These are phyloP conservation scores for Tiphia femorata DNA, from an alignment of 2,888 invertebrate genomes.

Conservation along the genomic window DNA sequence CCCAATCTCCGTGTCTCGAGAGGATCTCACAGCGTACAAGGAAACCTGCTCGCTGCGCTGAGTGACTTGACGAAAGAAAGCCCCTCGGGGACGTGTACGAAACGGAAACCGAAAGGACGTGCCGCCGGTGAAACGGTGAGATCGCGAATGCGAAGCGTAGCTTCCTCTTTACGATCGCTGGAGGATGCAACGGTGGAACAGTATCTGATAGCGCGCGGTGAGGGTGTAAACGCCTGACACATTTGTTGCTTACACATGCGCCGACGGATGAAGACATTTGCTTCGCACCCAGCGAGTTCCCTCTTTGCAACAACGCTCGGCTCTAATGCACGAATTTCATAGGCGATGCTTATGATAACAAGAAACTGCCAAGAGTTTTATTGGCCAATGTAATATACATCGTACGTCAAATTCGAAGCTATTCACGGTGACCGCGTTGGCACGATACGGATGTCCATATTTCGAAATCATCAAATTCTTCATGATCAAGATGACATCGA, in stretches of 20 bases:
- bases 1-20: too few relatives aligned
- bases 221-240: conserved; percentile 1
- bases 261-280: conserved; percentile 15
- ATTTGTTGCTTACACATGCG: conserved; percentile 11
- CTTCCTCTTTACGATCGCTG: conserved; percentile 4
- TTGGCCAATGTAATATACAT: too few relatives aligned
- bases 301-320: conserved; percentile 1
- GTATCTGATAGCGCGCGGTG: conserved; percentile 11
- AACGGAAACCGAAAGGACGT: conserved; percentile 6
- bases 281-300: conserved; percentile 2
- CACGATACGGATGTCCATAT: too few relatives aligned
- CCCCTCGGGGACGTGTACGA: not conserved
- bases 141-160: not conserved
- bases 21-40: too few relatives aligned
- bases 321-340: not conserved
- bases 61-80: not conserved
- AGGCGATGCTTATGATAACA: too few relatives aligned
- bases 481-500: too few relatives aligned
- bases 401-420: too few relatives aligned
- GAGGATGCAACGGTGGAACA: not conserved
- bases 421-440: too few relatives aligned
- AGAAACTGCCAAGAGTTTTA: too few relatives aligned
- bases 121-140: not conserved
- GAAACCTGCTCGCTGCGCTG: too few relatives aligned
- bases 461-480: too few relatives aligned